phyloP scores from a whole-genome alignment of 2,113 vertebrate genomes.

The Syngnathus floridae region DNA sequence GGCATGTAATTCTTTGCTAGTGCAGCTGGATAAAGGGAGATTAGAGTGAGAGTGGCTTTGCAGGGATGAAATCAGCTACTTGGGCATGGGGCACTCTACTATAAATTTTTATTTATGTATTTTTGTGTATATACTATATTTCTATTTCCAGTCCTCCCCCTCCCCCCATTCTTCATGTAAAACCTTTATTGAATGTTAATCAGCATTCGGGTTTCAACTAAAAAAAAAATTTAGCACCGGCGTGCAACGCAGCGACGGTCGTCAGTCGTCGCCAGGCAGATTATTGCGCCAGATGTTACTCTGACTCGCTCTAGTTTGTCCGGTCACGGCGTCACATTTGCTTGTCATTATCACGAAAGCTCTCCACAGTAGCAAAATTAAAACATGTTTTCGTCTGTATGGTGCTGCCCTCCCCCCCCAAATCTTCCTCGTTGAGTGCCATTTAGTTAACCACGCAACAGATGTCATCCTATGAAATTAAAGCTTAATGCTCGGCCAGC shows the following conservation, averaged over 20 bases:
- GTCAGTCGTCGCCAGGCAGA: conserved; percentile 34
- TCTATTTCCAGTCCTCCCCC: no score
- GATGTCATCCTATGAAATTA: conserved; percentile 60
- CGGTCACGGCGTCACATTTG: conserved; percentile 16
- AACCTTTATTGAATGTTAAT: no score
- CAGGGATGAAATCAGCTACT: conserved; percentile 66
- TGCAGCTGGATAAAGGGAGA: conserved; percentile 59
- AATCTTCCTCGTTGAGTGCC: neutral
- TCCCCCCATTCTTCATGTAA: no score
- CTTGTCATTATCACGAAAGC: conserved; percentile 9
- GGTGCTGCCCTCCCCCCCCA: conserved; percentile 8
- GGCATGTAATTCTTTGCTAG: conserved; percentile 58
- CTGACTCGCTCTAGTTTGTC: conserved; percentile 21
- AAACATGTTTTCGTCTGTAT: neutral
- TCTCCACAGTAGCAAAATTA: neutral
- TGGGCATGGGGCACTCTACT: conserved; percentile 21
- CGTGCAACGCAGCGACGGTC: conserved; percentile 36
- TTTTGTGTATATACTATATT: no score
- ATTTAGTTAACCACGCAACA: conserved; percentile 37
- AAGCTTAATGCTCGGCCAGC: conserved; percentile 50
- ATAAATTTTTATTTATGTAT: no score
- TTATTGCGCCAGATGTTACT: conserved; percentile 63
- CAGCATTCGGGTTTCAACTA: no score
- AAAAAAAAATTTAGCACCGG: neutral
- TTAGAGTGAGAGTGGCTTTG: conserved; percentile 63